Percentiles rank a stretch among this genome's conserved stretches.
These are phyloP conservation scores for Sphyrna mokarran DNA, from an alignment of 2,113 vertebrate genomes.

Conservation along the genomic window DNA sequence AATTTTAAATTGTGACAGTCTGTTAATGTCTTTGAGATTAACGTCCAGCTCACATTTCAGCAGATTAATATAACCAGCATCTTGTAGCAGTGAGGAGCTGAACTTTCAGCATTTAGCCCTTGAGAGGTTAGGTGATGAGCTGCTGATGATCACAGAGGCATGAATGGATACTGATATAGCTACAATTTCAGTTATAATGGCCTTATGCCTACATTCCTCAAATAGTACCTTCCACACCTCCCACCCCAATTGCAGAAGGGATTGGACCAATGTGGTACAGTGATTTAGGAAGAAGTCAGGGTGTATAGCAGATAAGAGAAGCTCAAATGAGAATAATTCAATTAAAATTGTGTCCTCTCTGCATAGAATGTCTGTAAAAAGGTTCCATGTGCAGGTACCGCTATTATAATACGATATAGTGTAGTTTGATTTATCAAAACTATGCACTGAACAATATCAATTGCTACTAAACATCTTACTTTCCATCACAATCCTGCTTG, in stretches of 20 bases:
- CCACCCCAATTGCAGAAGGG: not conserved
- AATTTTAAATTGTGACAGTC: not conserved
- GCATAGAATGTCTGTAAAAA: not conserved
- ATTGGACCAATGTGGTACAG: not conserved
- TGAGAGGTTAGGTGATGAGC: not conserved
- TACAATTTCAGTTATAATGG: not conserved
- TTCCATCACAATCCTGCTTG: not conserved
- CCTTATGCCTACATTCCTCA: not conserved
- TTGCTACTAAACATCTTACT: not conserved
- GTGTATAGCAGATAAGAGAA: not conserved
- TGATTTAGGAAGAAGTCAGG: not conserved
- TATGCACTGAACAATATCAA: not conserved
- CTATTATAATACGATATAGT: not conserved
- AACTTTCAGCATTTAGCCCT: not conserved
- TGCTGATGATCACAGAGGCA: not conserved
- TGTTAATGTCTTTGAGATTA: constrained; percentile 5
- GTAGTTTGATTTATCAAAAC: not conserved
- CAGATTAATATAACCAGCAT: not conserved
- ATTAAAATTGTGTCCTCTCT: not conserved
- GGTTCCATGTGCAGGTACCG: not conserved
- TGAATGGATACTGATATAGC: not conserved
- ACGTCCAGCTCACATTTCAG: not conserved
- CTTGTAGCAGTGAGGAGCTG: not conserved
- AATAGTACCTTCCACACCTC: not conserved
- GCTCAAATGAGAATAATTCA: not conserved